Evolutionary conservation across 2,113 vertebrate genomes (phyloP), one percentile per base, ranked within the genome.

Genomic region (Periophthalmus modestus): DNA sequence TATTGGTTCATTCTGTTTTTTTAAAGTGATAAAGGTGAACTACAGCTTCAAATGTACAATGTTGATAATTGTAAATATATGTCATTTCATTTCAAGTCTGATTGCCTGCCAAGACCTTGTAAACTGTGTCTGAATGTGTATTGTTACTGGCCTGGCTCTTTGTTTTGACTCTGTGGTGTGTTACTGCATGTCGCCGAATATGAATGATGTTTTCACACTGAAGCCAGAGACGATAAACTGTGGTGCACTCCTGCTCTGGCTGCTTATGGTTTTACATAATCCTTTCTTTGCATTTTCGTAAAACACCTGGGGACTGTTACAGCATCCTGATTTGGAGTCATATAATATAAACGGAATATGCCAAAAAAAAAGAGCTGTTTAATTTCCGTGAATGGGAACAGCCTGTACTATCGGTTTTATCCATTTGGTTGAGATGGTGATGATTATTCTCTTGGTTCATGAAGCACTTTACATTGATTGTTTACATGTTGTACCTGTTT

Each of bases 181-280:
- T 65, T 21, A 43, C 62, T 65, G 62, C 62, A 65, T 65, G 62
- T 65, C 7, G 34, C 62, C 18, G 62, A 65, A 39, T 65, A n/a
- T 65, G 62, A 65, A 65, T 65, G 61, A 63, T 63, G 62, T n/a
- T 39, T 65, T 65, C 33, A 65, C 62, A 39, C 39, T 43, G 62
- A 65, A n/a, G 19, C 62, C 43, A 11, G 9, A 65, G 62, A 39
- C 34, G 62, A 39, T 19, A 65, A 65, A 65, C 62, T 65, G 62
- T 65, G 62, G 24, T 14, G 11, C 59, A 36, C 62, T 65, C 34
- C 34, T 39, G 34, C 39, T 39, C 34, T 34, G 39, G 62, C 62
- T 65, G 62, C 34, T 39, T 61, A 6, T 14, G 14, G 6, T 61
- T 59, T 61, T 28, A 61, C 24, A 61, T 61, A 65, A 36, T 65